Conservation (phyloP, 2,797 vertebrate species). For the Moxostoma hubbsi region DNA sequence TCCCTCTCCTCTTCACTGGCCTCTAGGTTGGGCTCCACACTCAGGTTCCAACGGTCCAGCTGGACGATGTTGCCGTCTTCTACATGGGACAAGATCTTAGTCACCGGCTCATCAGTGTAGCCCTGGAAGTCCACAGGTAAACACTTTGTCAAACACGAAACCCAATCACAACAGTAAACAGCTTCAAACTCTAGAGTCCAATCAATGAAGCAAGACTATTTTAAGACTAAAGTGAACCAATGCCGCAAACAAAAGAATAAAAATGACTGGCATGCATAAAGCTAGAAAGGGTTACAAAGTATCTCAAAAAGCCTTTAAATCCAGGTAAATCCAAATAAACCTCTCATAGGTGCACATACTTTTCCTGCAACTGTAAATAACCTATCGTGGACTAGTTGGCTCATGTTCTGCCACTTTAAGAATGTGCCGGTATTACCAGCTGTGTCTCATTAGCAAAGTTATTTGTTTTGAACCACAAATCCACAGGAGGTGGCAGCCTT, state of each 20-base stretch:
- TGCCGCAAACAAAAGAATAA: no score
- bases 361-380: no score
- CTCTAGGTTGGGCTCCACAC: constrained; percentile 79
- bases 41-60: constrained; percentile 86
- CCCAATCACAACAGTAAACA: no score
- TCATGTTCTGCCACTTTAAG: neutral
- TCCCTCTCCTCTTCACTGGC: constrained; percentile 83
- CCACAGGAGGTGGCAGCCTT: neutral
- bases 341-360: no score
- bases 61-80: constrained; percentile 89
- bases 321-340: no score
- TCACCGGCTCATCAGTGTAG: constrained; percentile 87
- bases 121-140: constrained; percentile 69
- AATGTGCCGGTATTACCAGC: neutral
- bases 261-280: no score
- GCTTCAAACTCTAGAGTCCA: no score
- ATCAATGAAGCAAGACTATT: no score
- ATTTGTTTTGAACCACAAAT: neutral
- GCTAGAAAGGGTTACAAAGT: no score
- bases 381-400: neutral
- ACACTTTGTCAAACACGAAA: neutral
- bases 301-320: no score
- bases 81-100: constrained; percentile 86
- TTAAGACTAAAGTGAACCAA: no score
- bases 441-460: neutral